Evolutionary conservation across 2,113 vertebrate species (phyloP).

Genomic region (Channa maculata): DNA sequence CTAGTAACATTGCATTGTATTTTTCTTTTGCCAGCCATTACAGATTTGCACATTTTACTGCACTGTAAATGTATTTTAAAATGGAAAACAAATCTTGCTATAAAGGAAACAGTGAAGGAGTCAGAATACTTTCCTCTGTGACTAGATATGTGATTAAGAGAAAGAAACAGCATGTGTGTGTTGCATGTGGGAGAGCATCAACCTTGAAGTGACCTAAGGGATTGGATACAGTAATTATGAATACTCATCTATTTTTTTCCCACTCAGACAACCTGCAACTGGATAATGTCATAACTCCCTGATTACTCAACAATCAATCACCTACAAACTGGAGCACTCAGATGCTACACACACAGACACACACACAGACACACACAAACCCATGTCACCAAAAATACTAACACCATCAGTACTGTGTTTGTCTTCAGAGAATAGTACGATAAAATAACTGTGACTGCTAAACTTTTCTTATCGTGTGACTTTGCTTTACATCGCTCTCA

Average conservation of each 20-base stretch:
- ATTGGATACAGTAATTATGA: slow-evolving; percentile 77
- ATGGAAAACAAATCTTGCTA: no score
- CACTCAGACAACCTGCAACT: slow-evolving; percentile 63
- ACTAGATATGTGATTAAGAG: not conserved
- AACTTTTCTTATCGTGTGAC: slow-evolving; percentile 33
- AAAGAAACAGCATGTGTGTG: slow-evolving; percentile 10
- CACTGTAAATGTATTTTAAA: no score
- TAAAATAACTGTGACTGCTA: not conserved
- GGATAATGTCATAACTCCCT: slow-evolving; percentile 66
- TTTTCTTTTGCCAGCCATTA: no score
- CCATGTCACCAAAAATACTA: slow-evolving; percentile 3
- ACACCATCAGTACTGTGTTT: not conserved
- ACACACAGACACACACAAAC: not conserved
- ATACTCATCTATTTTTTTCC: slow-evolving; percentile 65
- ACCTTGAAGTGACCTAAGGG: slow-evolving; percentile 69
- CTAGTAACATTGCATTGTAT: no score
- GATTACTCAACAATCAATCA: slow-evolving; percentile 72
- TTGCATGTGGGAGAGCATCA: slow-evolving; percentile 31
- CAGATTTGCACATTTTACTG: no score
- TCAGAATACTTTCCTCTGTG: no score
- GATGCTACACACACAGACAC: slow-evolving; percentile 5
- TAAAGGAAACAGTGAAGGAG: no score
- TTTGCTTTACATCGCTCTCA: slow-evolving; percentile 27
- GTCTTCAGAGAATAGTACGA: not conserved
- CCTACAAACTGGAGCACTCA: slow-evolving; percentile 45